Base-by-base conservation (phyloP, 1,140 invertebrate species). In the Bombus superbus region DNA sequence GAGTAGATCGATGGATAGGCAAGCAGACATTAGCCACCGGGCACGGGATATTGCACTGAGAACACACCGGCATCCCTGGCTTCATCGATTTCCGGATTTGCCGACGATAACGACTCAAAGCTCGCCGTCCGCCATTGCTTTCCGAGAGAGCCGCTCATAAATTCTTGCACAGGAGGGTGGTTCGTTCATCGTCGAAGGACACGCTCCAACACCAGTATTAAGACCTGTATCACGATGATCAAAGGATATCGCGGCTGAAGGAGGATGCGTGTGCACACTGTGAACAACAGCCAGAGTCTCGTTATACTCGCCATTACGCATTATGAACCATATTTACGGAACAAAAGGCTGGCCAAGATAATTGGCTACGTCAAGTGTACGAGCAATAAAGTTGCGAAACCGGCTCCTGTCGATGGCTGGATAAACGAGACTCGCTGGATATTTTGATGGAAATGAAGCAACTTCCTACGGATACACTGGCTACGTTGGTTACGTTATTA, bases 11-110 rank as follows among this genome's bases (percentile, higher is more conserved):
- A 86, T 86, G 81, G 81, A 77, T 83, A 84, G 57, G 74, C 53
- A 72, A 82, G 64, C 68, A 77, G 81, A 84, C 57, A 86, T 83
- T 86, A 86, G 83, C 75, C 69, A 66, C 3, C 64, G 68, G 66
- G 57, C 44, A 57, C 68, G 28, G 38, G 69, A 71, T 85, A 81
- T 81, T 53, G 53, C 42, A n/a, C 66, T 40, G 59, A 68, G 73
- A 57, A 86, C 73, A 78, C 85, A 83, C 57, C 28, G 59, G 68
- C 38, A 38, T 38, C 11, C 8, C 75, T 47, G 66, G 73, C 69
- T 75, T 62, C 76, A 87, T 87, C 82, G 86, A 87, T 87, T 87
- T 79, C 71, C 82, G 76, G 81, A 84, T 87, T 74, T 80, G 59
- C 44, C 57, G 42, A 22, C 32, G 82, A 68, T 87, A 85, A 87